Base-by-base conservation (phyloP, 2,797 vertebrate species). In the Protosalanx chinensis region DNA sequence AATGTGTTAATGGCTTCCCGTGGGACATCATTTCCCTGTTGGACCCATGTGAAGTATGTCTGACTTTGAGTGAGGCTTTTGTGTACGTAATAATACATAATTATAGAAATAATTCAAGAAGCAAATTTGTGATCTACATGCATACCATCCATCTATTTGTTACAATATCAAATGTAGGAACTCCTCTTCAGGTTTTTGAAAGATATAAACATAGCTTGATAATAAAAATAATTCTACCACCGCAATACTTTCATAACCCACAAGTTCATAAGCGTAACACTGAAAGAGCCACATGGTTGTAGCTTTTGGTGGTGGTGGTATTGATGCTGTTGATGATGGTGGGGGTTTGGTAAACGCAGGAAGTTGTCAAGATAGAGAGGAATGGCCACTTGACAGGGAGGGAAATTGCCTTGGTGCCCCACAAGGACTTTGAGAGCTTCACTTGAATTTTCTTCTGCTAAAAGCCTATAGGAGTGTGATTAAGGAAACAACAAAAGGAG, bases 301-400 rank as follows among this genome's bases (percentile, higher is more conserved):
- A 5, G n/a, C 64, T 15, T 16, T 16, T 56, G 51, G 79, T 81
- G 73, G 71, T 68, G 58, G 73, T 75, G 82, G 67, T 79, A 83
- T 69, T 79, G 75, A 74, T 80, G 74, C 73, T 62, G 63, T 66
- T 37, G 74, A 57, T 69, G 72, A 71, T 73, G 78, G 27, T 60
- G 58, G 27, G 58, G 58, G 67, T 64, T 67, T 65, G 58, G 74
- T 82, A 79, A 81, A 84, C 32, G 81, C 87, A 88, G 87, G 89
- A 90, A 90, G 88, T 88, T 81, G 85, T 88, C 88, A 67, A 85
- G 84, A 62, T 89, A 79, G 74, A 87, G 86, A 83, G 88, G 76
- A 71, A 84, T 83, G 82, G 79, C 75, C 85, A 83, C 89, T 90
- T 88, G 85, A 88, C 84, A 85, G 75, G 76, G 67, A 77, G 41